A percentile compares a stretch with the other conserved stretches of the same genome.
Conservation (phyloP, 2,888 invertebrate species). For the Hymenopus coronatus region DNA sequence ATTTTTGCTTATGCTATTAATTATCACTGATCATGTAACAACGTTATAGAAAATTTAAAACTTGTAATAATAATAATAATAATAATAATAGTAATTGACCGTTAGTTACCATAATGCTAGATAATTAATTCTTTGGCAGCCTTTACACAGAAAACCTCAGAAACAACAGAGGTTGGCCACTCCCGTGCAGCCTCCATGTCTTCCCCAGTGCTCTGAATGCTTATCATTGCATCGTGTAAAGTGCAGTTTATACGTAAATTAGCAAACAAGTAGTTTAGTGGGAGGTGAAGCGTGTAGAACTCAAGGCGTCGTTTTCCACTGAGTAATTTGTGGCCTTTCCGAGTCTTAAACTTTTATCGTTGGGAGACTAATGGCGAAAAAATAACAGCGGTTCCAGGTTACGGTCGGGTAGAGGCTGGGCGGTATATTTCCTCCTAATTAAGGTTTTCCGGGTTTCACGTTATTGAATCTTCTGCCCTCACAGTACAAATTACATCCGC, state of each 20-base stretch:
- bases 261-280: neutral
- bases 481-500: neutral
- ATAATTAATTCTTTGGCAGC: too few relatives aligned
- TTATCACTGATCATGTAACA: too few relatives aligned
- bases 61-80: too few relatives aligned
- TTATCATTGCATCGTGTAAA: neutral
- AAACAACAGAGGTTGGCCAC: neutral
- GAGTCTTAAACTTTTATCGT: neutral
- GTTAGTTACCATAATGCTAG: too few relatives aligned
- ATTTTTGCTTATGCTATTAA: too few relatives aligned
- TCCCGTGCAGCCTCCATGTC: neutral
- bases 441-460: neutral
- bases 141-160: too few relatives aligned
- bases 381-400: neutral
- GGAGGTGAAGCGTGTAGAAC: neutral
- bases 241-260: neutral
- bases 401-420: neutral
- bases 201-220: neutral
- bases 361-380: neutral
- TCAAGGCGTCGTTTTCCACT: neutral
- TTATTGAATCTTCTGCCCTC: neutral
- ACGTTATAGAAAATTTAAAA: too few relatives aligned
- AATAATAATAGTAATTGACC: too few relatives aligned
- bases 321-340: neutral
- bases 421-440: neutral